Conservation (phyloP, 30 jellyfish, hydroid and myxozoan genomes). For the Pelagia noctiluca region DNA sequence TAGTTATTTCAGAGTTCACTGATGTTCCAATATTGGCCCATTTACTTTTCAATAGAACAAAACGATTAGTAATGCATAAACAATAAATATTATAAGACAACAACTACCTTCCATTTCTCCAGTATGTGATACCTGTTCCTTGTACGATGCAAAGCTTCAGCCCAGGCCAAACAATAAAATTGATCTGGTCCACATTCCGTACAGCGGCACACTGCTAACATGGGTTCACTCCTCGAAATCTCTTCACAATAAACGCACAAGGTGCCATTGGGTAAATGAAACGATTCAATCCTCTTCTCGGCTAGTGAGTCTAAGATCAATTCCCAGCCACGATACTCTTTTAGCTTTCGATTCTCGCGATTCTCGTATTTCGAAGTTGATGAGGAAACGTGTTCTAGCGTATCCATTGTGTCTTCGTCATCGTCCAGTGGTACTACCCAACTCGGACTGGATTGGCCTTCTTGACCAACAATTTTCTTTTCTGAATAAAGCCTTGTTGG, state of each 20-base stretch:
- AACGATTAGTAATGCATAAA: not conserved
- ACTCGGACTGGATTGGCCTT: no score
- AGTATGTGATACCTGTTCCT: conserved; percentile 21
- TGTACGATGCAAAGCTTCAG: conserved; percentile 12
- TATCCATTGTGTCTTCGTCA: no score
- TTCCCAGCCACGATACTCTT: conserved; percentile 32
- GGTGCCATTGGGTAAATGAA: not conserved
- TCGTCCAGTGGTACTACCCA: no score
- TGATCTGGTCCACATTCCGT: conserved; percentile 28
- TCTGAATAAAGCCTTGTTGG: no score
- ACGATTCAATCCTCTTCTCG: conserved; percentile 12
- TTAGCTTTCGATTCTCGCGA: conserved; percentile 2
- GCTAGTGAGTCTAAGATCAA: conserved; percentile 7
- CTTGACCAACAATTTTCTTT: no score
- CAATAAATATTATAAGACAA: not conserved
- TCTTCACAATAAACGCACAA: not conserved
- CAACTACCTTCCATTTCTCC: conserved; percentile 13
- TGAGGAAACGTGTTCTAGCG: no score
- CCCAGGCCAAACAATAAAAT: conserved; percentile 8
- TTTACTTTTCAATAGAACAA: no score
- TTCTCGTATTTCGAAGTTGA: not conserved
- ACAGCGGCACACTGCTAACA: conserved; percentile 34
- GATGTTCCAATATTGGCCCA: no score
- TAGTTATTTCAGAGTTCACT: no score
- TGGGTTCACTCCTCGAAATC: conserved; percentile 3